These are phyloP conservation scores for Blera fallax DNA, from an alignment of 2,888 invertebrate species.

Conservation along the genomic window DNA sequence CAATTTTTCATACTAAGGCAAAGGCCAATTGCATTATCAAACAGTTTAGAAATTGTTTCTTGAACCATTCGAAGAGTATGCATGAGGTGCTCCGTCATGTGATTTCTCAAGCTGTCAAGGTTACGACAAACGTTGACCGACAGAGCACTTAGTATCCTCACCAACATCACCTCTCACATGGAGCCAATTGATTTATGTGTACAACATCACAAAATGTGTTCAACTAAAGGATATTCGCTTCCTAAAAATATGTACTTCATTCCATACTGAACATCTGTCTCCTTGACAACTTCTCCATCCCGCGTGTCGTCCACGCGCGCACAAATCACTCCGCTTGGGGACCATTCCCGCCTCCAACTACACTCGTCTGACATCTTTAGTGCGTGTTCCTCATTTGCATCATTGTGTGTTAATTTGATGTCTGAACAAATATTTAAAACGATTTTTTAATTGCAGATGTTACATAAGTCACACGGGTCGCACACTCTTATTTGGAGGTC, in stretches of 20 bases:
- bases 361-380: slow-evolving; percentile 43
- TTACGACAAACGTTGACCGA: too few species aligned
- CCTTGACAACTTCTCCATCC: neutral
- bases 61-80: too few species aligned
- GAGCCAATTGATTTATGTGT: too few species aligned
- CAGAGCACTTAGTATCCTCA: too few species aligned
- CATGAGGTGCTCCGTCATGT: too few species aligned
- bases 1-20: too few species aligned
- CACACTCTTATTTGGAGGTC: slow-evolving; percentile 50
- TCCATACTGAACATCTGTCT: neutral
- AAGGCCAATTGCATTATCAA: too few species aligned
- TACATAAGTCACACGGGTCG: slow-evolving; percentile 66
- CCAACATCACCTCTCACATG: too few species aligned
- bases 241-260: neutral
- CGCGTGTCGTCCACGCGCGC: slow-evolving; percentile 41
- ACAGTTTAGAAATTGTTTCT: too few species aligned
- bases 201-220: too few species aligned
- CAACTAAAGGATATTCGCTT: too few species aligned
- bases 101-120: too few species aligned
- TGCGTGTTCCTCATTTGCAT: slow-evolving; percentile 71
- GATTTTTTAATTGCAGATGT: slow-evolving; percentile 71
- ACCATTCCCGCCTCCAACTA: slow-evolving; percentile 24
- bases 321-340: slow-evolving; percentile 41
- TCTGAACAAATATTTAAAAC: slow-evolving; percentile 72
- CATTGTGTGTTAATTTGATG: slow-evolving; percentile 71